Conservation (phyloP, 2,113 vertebrate species). For the Apus apus region DNA sequence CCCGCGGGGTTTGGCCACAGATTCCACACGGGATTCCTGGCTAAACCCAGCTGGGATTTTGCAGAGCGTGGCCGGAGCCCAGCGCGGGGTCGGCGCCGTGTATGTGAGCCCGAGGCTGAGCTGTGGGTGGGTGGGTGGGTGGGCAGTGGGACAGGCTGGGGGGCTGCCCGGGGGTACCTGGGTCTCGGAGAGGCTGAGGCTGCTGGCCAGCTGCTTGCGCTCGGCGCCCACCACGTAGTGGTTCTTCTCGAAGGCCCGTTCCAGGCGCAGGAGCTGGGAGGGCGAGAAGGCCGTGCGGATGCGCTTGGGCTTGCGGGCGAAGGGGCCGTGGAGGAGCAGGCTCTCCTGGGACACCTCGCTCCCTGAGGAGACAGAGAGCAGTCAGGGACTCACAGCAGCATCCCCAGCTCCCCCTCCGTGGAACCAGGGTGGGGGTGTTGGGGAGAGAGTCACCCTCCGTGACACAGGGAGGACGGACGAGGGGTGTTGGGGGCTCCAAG, state of each 20-base stretch:
- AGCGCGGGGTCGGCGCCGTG: accelerated
- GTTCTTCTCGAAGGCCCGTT: constrained; percentile 97
- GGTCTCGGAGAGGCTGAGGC: constrained; percentile 93
- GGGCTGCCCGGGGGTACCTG: constrained; percentile 77
- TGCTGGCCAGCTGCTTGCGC: constrained; percentile 94
- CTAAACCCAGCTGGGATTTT: neutral
- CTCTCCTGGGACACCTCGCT: constrained; percentile 92
- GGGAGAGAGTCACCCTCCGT: accelerated
- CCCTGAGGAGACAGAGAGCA: constrained; percentile 67
- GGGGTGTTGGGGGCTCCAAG: accelerated
- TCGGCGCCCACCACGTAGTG: constrained; percentile 97
- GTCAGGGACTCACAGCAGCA: neutral
- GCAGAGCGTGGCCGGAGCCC: neutral
- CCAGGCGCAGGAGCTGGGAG: constrained; percentile 93
- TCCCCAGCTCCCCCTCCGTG: too few species aligned
- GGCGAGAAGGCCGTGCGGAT: constrained; percentile 97
- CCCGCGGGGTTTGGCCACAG: accelerated
- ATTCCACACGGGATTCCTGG: accelerated
- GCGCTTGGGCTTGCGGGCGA: constrained; percentile 94
- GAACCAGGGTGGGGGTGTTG: accelerated
- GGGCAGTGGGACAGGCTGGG: neutral
- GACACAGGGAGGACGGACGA: accelerated
- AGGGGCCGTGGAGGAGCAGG: constrained; percentile 93
- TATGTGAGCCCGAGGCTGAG: accelerated
- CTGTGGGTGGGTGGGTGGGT: neutral